Conservation (phyloP, 2,888 invertebrate genomes). For the Cephus rjabovi region DNA sequence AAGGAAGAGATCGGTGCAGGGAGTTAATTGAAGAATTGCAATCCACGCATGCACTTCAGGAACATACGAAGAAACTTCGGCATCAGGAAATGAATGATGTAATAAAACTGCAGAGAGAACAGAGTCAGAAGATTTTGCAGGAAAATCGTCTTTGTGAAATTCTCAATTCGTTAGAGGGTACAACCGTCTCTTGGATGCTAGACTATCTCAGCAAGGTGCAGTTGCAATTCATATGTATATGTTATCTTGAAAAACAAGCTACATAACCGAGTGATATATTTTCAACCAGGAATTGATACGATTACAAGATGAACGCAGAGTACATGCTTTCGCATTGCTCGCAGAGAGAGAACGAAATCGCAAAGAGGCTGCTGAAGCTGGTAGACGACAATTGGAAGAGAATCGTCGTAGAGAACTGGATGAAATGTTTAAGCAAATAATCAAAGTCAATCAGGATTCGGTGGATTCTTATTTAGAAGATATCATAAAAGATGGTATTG, state of each 20-base stretch:
- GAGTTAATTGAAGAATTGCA: constrained; percentile 80
- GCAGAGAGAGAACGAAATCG: constrained; percentile 82
- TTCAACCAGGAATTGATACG: constrained; percentile 77
- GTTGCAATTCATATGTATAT: constrained; percentile 8
- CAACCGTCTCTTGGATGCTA: constrained; percentile 77
- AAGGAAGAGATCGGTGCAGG: constrained; percentile 76
- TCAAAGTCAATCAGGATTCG: constrained; percentile 73
- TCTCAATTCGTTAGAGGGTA: constrained; percentile 78
- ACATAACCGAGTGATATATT: background rate
- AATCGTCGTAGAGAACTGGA: constrained; percentile 80
- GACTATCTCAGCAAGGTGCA: constrained; percentile 73
- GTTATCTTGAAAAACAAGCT: constrained; percentile 1
- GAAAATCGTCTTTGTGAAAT: constrained; percentile 73
- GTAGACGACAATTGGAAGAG: constrained; percentile 81
- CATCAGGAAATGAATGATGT: constrained; percentile 50
- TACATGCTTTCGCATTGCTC: constrained; percentile 82
- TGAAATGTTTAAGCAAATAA: constrained; percentile 81
- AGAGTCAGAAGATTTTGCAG: constrained; percentile 53
- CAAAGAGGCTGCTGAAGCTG: constrained; percentile 85
- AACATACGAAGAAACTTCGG: constrained; percentile 64
- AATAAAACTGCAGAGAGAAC: constrained; percentile 31
- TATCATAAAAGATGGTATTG: constrained; percentile 73
- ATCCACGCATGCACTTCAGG: constrained; percentile 74
- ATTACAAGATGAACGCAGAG: constrained; percentile 80
- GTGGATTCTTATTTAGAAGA: constrained; percentile 75